Evolutionary conservation across 2,113 vertebrate genomes (phyloP), one percentile per base, ranked within the genome.

Genomic region (Corydoras sp.): DNA sequence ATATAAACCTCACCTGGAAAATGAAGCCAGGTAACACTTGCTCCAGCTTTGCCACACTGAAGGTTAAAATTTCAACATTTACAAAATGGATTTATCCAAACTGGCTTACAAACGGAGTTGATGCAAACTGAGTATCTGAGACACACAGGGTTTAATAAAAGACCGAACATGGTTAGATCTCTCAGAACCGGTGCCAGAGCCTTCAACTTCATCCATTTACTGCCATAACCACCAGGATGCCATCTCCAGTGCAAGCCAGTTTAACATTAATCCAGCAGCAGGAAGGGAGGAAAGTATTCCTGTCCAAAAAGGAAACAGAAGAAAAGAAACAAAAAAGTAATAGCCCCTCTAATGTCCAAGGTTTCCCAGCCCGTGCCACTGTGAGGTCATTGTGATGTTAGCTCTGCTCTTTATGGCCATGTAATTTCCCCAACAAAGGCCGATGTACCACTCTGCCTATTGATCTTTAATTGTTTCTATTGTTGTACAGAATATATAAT

Each of bases 401-500:
- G 61, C 50, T 72, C 68, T 59, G n/a, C 32, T 62, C 62, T 66
- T 70, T 64, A 58, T 18, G 15, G 35, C 65, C 55, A 60, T 58
- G 61, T 65, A 62, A 73, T 73, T 66, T 60, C 62, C 50, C 58
- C 43, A 62, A 75, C 68, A 72, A 68, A 69, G 62, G 32, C 55
- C 66, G 60, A 72, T 75, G 59, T 29, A 66, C 70, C 77, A 74
- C 13, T 55, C 60, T 43, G 24, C 58, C 68, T 56, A 70, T 70
- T 59, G 58, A 58, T 64, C 54, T 77, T 69, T 65, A 62, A 56
- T 73, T 31, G 65, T 54, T 73, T 73, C 64, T 54, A 67, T 67
- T 62, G 54, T 48, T 72, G 31, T 62, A 35, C 68, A 54, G 68
- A 78, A 74, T 67, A 65, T 68, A 58, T 74, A 58, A 71, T 61